Evolutionary conservation across 2,113 vertebrate species (phyloP), one percentile per base, ranked within the genome.

Genomic region (Cinclus cinclus): DNA sequence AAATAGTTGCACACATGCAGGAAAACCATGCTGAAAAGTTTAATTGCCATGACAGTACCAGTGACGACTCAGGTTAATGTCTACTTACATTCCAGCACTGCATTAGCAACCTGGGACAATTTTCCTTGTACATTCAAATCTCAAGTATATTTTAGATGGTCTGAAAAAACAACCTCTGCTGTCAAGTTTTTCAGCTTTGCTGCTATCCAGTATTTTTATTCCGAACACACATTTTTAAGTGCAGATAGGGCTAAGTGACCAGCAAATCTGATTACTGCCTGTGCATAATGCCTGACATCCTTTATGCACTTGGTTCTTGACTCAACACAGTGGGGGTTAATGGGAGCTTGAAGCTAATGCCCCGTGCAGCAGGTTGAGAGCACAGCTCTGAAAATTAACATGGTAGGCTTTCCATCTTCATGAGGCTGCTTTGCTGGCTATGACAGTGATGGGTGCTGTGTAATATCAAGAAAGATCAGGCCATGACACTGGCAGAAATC

Each of bases 311-410:
- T 82, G 73, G 85, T 86, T 89, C 88, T 96, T 95, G 94, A 84
- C 94, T 95, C 77, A 50, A 58, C 85, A 58, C 80, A 28, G 83
- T 46, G 69, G 95, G 83, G 65, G 83, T 83, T 95, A 95, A 92
- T 75, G 70, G 94, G 87, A 94, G 77, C 75, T 58, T 41, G 89
- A 94, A 44, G 76, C 65, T 94, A 79, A 92, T 84, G 86, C 88
- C 70, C 80, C 44, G 11, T 74, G 76, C 30, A 60, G 77, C 73
- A 76, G 62, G 56, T 62, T 87, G 80, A 87, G 49, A 93, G 35
- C 35, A 86, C 0, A 0, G 28, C 65, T 83, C 65, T 73, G 69
- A 84, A 90, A 90, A 95, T 93, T 86, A 90, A 75, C 62, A 41
- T 46, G n/a, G 64, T 55, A 93, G n/a, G 33, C 75, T 92, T 84